Base-by-base conservation (phyloP, 2,113 vertebrate species). In the Callaeas wilsoni region DNA sequence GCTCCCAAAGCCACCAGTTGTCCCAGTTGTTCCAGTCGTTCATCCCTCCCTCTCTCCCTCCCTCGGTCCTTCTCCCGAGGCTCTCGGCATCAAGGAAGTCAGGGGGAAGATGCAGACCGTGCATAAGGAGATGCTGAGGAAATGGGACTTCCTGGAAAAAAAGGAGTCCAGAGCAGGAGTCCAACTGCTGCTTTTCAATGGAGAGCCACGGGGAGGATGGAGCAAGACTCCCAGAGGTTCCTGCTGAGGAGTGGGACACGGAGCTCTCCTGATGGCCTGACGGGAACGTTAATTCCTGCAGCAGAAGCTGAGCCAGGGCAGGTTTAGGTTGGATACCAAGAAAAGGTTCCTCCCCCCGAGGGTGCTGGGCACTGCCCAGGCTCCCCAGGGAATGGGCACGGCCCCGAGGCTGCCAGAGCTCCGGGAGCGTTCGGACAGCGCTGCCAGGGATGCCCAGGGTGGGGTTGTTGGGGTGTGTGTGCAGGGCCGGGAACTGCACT, bases 321-420 rank as follows among this genome's bases (percentile, higher is more conserved):
- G 32, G 35, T 1, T 42, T 1, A 6, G 32, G 42, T 0, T 13
- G 67, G 17, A 8, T 1, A 0, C 16, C 6, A 42, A 30, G 37
- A 10, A 14, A 63, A 71, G 16, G 16, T 3, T 62, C 46, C 42
- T 18, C 14, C 44, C 7, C 26, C 71, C 14, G 62, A 59, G 13
- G 11, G 17, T 86, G 37, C 21, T 44, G 49, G 47, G 57, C 57
- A 39, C 49, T 63, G 57, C 56, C 55, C 67, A 52, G 53, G 39
- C 55, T 60, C 10, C 39, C 47, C 84, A 55, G 65, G 65, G 39
- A 44, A 67, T 10, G 53, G 37, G 2, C 73, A 8, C 15, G 0
- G n/a, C 35, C 25, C 55, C 39, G 6, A 53, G 33, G 46, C 64
- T 87, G 47, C n/a, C 85, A 25, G 52, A 52, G 60, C 60, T 74